A percentile compares a stretch with the other conserved stretches of the same genome.
Evolutionary conservation across 2,888 invertebrate species (phyloP).

Genomic region (Herminia tarsipennalis): DNA sequence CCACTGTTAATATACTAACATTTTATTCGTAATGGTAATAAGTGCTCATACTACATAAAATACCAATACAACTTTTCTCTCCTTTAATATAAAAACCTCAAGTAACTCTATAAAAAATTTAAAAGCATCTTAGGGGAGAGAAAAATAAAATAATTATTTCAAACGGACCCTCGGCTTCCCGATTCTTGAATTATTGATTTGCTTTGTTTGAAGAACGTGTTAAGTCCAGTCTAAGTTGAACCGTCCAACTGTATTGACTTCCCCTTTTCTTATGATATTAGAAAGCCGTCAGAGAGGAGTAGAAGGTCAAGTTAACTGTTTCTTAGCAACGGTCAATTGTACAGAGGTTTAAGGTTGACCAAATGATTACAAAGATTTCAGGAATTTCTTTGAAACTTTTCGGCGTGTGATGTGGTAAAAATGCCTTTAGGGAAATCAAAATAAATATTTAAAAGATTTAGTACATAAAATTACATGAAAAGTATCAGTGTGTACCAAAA

Average conservation of each 20-base stretch:
- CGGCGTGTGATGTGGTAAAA: not conserved
- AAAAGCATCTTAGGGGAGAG: slow-evolving; percentile 36
- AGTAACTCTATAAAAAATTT: slow-evolving; percentile 40
- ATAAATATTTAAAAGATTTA: too few relatives aligned
- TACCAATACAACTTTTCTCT: slow-evolving; percentile 24
- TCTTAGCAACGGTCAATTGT: slow-evolving; percentile 47
- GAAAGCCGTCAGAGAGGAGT: slow-evolving; percentile 30
- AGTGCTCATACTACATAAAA: too few relatives aligned
- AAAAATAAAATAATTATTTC: slow-evolving; percentile 42
- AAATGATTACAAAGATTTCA: slow-evolving; percentile 49
- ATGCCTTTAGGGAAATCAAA: too few relatives aligned
- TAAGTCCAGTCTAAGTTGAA: slow-evolving; percentile 44
- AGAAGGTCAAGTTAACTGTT: slow-evolving; percentile 44
- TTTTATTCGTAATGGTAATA: too few relatives aligned
- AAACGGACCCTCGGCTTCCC: slow-evolving; percentile 29
- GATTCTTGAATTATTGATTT: slow-evolving; percentile 62
- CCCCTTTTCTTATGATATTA: slow-evolving; percentile 33
- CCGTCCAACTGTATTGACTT: slow-evolving; percentile 27
- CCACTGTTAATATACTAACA: too few relatives aligned
- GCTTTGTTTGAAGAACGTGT: slow-evolving; percentile 55
- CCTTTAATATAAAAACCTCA: slow-evolving; percentile 32
- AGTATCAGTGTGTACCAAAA: too few relatives aligned
- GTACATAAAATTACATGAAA: too few relatives aligned
- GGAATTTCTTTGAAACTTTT: slow-evolving; percentile 33
- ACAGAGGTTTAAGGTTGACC: slow-evolving; percentile 48